Evolutionary conservation across 92 coral and sea anemone species (phyloP).

Genomic region (Scolanthus callimorphus): DNA sequence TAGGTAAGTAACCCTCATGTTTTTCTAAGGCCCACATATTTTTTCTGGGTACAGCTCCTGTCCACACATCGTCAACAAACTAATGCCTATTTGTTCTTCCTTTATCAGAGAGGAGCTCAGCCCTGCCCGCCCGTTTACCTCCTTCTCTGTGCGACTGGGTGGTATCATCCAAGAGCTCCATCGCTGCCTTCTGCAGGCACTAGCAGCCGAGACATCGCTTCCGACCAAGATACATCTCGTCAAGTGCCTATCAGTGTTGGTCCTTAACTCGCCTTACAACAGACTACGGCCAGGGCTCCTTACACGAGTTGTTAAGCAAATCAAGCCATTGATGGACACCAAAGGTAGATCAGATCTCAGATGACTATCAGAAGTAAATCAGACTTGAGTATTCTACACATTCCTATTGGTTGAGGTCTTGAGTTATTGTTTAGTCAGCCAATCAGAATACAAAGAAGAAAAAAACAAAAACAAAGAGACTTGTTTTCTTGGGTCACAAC

Average conservation of each 20-base stretch:
- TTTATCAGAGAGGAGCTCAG: slow-evolving; percentile 57
- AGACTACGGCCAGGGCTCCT: slow-evolving; percentile 83
- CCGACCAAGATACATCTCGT: slow-evolving; percentile 69
- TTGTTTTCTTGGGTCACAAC: no score
- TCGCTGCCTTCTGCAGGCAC: slow-evolving; percentile 81
- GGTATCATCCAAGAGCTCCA: slow-evolving; percentile 88
- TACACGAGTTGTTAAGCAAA: slow-evolving; percentile 68
- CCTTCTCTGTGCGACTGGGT: slow-evolving; percentile 88
- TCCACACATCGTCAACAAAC: no score
- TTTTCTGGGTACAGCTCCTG: no score
- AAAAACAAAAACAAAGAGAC: no score
- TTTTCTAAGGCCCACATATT: no score
- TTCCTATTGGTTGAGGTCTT: no score
- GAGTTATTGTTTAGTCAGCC: no score
- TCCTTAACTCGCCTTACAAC: slow-evolving; percentile 89
- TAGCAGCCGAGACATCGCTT: slow-evolving; percentile 76
- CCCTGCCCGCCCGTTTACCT: slow-evolving; percentile 77
- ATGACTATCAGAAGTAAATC: no score
- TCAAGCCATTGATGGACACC: slow-evolving; percentile 66
- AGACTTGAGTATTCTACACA: no score
- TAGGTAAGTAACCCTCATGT: no score
- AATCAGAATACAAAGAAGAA: no score
- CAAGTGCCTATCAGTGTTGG: slow-evolving; percentile 86
- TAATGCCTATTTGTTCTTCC: no score
- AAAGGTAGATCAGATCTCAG: slow-evolving; percentile 45